These are phyloP conservation scores for Ectropis crepuscularia DNA, from an alignment of 2,888 invertebrate species.

Conservation along the genomic window DNA sequence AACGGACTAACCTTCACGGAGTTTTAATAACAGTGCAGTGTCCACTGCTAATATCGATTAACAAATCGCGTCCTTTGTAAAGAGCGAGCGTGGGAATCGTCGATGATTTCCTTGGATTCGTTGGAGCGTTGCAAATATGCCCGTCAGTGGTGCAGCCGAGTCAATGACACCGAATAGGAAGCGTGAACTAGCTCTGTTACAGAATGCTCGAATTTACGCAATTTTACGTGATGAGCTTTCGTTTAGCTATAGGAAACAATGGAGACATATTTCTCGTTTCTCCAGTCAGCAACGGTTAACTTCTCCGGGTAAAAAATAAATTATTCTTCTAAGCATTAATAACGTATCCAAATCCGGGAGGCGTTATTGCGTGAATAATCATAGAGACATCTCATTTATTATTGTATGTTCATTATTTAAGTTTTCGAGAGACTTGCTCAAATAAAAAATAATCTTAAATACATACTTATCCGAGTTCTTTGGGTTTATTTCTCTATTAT, in stretches of 20 bases:
- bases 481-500: too few relatives aligned
- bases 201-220: constrained; percentile 33
- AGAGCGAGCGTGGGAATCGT: constrained; percentile 69
- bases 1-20: too few relatives aligned
- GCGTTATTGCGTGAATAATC: too few relatives aligned
- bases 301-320: too few relatives aligned
- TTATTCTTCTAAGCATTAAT: too few relatives aligned
- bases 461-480: too few relatives aligned
- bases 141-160: constrained; percentile 57
- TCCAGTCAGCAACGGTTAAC: too few relatives aligned
- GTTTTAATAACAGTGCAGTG: background rate
- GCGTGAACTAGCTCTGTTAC: constrained; percentile 32
- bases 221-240: constrained; percentile 27
- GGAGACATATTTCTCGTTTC: background rate
- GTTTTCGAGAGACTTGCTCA: too few relatives aligned
- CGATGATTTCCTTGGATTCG: constrained; percentile 60
- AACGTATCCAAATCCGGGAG: too few relatives aligned
- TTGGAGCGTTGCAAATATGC: constrained; percentile 70
- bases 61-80: constrained; percentile 43
- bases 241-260: background rate
- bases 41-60: constrained; percentile 35
- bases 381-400: too few relatives aligned
- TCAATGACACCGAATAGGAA: constrained; percentile 58
- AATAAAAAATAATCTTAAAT: too few relatives aligned
- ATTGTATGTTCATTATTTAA: too few relatives aligned